Evolutionary conservation across 2,888 invertebrate genomes (phyloP).

Genomic region (Euphydryas editha): DNA sequence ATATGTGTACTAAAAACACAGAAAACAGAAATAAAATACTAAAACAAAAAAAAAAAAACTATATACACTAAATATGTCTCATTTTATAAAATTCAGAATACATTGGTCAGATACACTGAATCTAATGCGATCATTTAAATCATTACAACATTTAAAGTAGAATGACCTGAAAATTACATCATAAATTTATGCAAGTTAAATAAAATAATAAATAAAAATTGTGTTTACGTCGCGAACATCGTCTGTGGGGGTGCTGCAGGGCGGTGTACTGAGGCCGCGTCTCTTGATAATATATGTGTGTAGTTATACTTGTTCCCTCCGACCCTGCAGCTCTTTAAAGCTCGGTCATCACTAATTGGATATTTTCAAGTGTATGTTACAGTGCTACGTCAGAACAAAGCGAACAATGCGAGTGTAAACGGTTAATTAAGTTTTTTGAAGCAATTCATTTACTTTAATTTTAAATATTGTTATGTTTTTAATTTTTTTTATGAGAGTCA

Average conservation of each 20-base stretch:
- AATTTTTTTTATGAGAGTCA: not conserved
- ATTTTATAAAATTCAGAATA: too few species aligned
- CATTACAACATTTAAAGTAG: conserved; percentile 11
- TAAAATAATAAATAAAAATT: conserved; percentile 24
- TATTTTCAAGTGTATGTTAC: conserved; percentile 60
- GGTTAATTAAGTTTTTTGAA: conserved; percentile 26
- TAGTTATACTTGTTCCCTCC: conserved; percentile 76
- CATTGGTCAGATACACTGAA: too few species aligned
- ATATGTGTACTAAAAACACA: too few species aligned
- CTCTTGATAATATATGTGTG: conserved; percentile 67
- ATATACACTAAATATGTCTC: too few species aligned
- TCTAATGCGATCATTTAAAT: too few species aligned
- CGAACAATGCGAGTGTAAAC: conserved; percentile 25
- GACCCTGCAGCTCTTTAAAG: conserved; percentile 70
- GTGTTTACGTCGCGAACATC: not conserved
- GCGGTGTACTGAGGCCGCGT: conserved; percentile 52
- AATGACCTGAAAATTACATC: conserved; percentile 4
- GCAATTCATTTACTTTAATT: conserved; percentile 26
- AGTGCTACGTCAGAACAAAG: conserved; percentile 46
- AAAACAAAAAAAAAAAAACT: too few species aligned
- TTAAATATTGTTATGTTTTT: conserved; percentile 2
- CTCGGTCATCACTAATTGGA: conserved; percentile 62
- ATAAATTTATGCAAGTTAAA: not conserved
- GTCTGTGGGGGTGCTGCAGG: conserved; percentile 40
- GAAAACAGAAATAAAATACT: too few species aligned